Base-by-base conservation (phyloP, 2,797 vertebrate genomes). In the Strix occidentalis region DNA sequence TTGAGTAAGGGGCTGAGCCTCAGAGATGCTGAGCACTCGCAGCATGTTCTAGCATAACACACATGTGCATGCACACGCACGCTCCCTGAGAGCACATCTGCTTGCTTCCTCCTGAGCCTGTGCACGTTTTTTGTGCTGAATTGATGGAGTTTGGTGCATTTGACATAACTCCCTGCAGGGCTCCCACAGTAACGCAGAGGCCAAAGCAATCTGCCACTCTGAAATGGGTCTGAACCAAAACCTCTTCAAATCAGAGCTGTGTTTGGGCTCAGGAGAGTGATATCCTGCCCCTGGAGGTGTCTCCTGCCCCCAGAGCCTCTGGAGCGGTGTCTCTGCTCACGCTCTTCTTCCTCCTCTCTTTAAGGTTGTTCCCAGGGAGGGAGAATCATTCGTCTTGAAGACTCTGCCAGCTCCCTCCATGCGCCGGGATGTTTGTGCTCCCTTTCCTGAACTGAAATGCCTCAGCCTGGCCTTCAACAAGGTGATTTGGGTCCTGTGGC, bases 401-500 rank as follows among this genome's bases (percentile, higher is more conserved):
- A 56, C 87, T 79, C 95, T 94, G 77, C 87, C 72, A 4, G 75
- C 95, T 93, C 89, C 82, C 35, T 89, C 68, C 48, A 29, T 21
- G 41, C 46, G 31, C 74, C 89, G 87, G 50, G 96, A 93, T 7
- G 0, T 93, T 97, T 53, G 57, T 60, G 53, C 95, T 97, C 98
- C 98, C 4, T 98, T 99, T 58, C 98, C 98, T 25, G 97, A 98
- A 72, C 98, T 99, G 78, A 97, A 94, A 65, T 96, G 79, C 94
- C 98, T 99, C 82, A 98, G 98, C 97, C 92, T 99, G 96, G 98
- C 99, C 45, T 87, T 98, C 94, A 99, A 99, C 96, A 98, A 99
- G 98, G 99, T 99, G 93, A 95, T 41, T 64, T 21, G 33, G 53
- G n/a, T n/a, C 43, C 53, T 11, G 26, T 21, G 63, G 37, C 26